Conservation (phyloP, 2,888 invertebrate species). For the Stramonita haemastoma region DNA sequence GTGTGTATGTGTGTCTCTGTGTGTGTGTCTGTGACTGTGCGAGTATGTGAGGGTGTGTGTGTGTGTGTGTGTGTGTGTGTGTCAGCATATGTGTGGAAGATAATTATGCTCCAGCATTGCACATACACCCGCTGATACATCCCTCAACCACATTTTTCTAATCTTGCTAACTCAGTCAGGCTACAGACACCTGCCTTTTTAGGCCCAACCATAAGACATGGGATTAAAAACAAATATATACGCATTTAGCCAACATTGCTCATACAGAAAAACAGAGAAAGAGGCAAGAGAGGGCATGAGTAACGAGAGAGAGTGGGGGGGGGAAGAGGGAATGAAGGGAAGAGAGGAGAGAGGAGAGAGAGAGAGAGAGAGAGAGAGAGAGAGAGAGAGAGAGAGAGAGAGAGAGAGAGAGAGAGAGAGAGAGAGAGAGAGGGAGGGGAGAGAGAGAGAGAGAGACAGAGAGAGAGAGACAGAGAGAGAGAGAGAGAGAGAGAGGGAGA, state of each 20-base stretch:
- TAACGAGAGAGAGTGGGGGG: not conserved
- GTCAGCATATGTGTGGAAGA: not conserved
- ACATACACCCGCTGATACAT: constrained; percentile 19
- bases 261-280: too few relatives aligned
- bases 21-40: constrained; percentile 15
- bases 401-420: not conserved
- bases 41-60: not conserved
- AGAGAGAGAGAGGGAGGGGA: not conserved
- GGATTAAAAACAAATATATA: too few relatives aligned
- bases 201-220: too few relatives aligned
- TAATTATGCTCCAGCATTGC: not conserved
- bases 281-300: too few relatives aligned
- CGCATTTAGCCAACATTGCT: too few relatives aligned
- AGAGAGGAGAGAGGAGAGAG: too few relatives aligned
- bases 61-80: not conserved
- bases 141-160: too few relatives aligned
- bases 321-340: not conserved
- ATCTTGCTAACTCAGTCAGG: too few relatives aligned
- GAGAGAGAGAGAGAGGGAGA: too few relatives aligned
- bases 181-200: too few relatives aligned
- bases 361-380: not conserved
- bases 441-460: not conserved
- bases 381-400: not conserved
- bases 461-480: too few relatives aligned
- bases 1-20: not conserved